Conservation (phyloP, 2,113 vertebrate genomes). For the Cercopithecus mona region DNA sequence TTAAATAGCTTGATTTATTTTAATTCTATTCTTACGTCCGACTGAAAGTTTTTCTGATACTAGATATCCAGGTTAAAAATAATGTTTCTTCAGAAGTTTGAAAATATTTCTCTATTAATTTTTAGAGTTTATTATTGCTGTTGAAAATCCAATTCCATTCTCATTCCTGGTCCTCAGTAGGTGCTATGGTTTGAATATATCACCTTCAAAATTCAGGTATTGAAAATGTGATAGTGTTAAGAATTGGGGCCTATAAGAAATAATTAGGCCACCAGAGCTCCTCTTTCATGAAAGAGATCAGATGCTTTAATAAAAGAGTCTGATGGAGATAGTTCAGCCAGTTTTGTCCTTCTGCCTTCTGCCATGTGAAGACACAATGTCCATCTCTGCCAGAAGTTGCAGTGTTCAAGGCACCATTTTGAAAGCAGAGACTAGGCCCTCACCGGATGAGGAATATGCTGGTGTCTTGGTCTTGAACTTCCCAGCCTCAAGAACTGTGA, state of each 20-base stretch:
- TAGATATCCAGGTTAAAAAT: not conserved
- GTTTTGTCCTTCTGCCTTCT: not conserved
- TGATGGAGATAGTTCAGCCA: not conserved
- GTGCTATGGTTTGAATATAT: not conserved
- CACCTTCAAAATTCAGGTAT: not conserved
- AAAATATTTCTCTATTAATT: not conserved
- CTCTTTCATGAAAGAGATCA: not conserved
- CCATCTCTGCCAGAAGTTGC: not conserved
- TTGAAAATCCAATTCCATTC: not conserved
- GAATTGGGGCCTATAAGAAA: not conserved
- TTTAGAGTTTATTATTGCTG: not conserved
- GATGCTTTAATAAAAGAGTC: not conserved
- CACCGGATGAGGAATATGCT: not conserved
- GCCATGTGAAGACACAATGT: not conserved
- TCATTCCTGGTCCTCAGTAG: not conserved
- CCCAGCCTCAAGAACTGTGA: not conserved
- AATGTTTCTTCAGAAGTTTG: not conserved
- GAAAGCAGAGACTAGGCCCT: not conserved
- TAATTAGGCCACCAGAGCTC: not conserved
- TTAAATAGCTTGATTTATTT: not conserved
- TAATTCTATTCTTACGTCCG: not conserved
- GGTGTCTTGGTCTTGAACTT: not conserved
- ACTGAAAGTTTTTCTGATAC: not conserved
- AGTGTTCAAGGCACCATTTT: not conserved
- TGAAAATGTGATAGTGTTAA: not conserved